These are phyloP conservation scores for Drosophila yooni DNA, from an alignment of 2,888 invertebrate species.

Conservation along the genomic window DNA sequence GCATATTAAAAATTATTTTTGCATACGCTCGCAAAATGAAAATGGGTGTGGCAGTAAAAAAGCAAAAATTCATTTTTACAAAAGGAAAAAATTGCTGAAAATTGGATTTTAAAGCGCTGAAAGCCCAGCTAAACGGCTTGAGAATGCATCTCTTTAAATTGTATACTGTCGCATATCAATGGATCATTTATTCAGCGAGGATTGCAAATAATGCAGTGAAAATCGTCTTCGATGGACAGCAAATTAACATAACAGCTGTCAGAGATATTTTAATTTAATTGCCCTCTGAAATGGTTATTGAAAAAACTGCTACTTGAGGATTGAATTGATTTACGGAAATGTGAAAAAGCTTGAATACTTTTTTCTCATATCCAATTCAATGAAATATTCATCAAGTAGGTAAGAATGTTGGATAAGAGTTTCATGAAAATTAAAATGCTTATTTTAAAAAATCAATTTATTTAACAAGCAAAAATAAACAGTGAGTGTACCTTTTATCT, in stretches of 20 bases:
- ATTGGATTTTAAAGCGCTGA: conserved; percentile 54
- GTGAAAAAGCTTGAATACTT: background rate
- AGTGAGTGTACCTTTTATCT: background rate
- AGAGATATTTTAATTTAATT: conserved; percentile 49
- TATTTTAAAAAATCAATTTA: background rate
- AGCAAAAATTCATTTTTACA: conserved; percentile 8
- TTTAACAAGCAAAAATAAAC: background rate
- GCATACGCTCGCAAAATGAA: conserved; percentile 54
- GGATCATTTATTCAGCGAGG: conserved; percentile 48
- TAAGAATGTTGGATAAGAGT: background rate
- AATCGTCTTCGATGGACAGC: conserved; percentile 22
- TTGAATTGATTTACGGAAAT: conserved; percentile 2
- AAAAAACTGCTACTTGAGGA: background rate
- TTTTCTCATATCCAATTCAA: background rate
- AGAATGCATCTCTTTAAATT: conserved; percentile 37
- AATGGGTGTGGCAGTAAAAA: conserved; percentile 33
- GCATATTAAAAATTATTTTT: conserved; percentile 75
- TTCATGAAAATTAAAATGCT: too few relatives aligned
- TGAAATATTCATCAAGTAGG: background rate
- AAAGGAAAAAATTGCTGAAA: conserved; percentile 70
- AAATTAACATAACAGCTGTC: conserved; percentile 50
- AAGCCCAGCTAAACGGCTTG: background rate
- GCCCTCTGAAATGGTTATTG: conserved; percentile 11
- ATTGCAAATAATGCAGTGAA: conserved; percentile 21
- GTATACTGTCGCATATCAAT: conserved; percentile 37